These are phyloP conservation scores for Erpobdella octoculata DNA, from an alignment of 2,888 invertebrate species.

Conservation along the genomic window DNA sequence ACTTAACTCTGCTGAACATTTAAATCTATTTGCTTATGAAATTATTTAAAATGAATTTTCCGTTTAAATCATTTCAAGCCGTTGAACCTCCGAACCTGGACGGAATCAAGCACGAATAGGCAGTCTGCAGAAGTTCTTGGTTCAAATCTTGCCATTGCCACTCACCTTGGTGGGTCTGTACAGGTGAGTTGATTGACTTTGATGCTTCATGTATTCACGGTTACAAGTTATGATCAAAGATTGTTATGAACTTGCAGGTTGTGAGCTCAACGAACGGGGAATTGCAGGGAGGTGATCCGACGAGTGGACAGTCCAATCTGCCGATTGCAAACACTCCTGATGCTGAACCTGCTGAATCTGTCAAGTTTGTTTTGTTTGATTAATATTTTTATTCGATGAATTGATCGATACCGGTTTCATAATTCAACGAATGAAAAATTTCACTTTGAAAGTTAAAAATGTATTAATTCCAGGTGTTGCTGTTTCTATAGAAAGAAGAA, in stretches of 20 bases:
- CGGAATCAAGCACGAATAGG: slow-evolving; percentile 13
- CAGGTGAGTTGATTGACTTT: slow-evolving; percentile 61
- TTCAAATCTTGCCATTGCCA: slow-evolving; percentile 60
- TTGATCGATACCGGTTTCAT: background rate
- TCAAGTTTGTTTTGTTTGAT: slow-evolving; percentile 34
- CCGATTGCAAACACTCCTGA: slow-evolving; percentile 88
- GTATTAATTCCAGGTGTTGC: slow-evolving; percentile 86
- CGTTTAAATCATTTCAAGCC: background rate
- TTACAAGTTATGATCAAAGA: background rate
- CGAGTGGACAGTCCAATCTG: slow-evolving; percentile 91
- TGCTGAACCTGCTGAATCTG: slow-evolving; percentile 91
- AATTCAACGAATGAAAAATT: too few relatives aligned
- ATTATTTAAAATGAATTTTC: background rate
- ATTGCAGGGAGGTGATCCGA: slow-evolving; percentile 74
- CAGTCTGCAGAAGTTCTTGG: slow-evolving; percentile 34
- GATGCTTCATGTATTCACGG: background rate
- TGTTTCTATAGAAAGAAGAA: slow-evolving; percentile 98
- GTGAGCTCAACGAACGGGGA: slow-evolving; percentile 89
- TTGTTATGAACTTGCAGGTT: slow-evolving; percentile 62
- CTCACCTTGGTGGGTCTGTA: slow-evolving; percentile 85
- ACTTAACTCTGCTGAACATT: background rate
- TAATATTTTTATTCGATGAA: background rate
- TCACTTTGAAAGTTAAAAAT: too few relatives aligned
- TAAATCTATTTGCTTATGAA: background rate
- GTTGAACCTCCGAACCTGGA: slow-evolving; percentile 3